Evolutionary conservation across 2,113 vertebrate species (phyloP).

Genomic region (Cyprinus carpio): DNA sequence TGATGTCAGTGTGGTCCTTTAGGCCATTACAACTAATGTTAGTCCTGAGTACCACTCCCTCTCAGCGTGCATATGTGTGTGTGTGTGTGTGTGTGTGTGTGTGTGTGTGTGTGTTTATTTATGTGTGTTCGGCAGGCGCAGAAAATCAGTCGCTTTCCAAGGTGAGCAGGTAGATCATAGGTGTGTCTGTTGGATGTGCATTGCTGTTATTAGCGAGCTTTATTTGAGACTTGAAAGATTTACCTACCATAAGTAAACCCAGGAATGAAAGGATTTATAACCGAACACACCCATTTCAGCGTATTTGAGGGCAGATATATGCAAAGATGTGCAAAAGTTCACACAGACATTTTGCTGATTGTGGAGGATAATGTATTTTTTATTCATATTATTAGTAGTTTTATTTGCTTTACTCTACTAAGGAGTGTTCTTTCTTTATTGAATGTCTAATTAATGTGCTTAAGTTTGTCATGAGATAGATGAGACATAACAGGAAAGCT

Average conservation of each 20-base stretch:
- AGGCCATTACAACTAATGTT: constrained; percentile 22
- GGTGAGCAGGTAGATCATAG: constrained; percentile 1
- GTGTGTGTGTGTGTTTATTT: not conserved
- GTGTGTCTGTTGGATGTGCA: constrained; percentile 14
- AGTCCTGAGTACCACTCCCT: constrained; percentile 13
- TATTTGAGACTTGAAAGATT: not conserved
- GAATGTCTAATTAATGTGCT: too few relatives aligned
- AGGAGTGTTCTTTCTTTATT: too few relatives aligned
- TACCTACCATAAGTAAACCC: not conserved
- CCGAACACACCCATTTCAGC: not conserved
- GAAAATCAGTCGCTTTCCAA: not conserved
- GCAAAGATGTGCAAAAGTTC: constrained; percentile 28
- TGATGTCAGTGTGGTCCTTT: constrained; percentile 17
- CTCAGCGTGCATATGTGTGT: too few relatives aligned
- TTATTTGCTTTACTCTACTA: too few relatives aligned
- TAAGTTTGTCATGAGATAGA: too few relatives aligned
- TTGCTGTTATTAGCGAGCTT: not conserved
- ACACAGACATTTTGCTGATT: not conserved
- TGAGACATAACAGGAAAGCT: too few relatives aligned
- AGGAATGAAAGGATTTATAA: not conserved
- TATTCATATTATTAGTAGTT: too few relatives aligned
- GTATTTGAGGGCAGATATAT: not conserved
- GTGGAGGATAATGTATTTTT: too few relatives aligned
- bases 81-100: too few relatives aligned
- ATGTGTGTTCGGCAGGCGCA: not conserved